phyloP scores from a whole-genome alignment of 23 tunicate genomes.

The Styela clava region DNA sequence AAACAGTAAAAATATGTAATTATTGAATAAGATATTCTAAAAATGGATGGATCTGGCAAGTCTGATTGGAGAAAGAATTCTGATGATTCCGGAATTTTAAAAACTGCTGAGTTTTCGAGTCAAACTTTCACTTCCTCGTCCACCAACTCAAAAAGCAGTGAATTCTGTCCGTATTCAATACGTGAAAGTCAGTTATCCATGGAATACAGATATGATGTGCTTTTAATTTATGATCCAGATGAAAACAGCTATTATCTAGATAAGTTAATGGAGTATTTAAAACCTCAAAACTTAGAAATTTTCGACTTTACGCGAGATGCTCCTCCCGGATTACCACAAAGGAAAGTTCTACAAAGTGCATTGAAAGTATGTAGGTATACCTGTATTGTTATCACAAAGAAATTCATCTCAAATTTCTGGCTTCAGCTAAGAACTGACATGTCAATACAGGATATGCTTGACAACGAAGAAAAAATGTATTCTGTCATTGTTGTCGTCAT shows the following conservation, averaged over 20 bases:
- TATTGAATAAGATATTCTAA: too few species aligned
- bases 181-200: slow-evolving; percentile 15
- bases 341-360: slow-evolving; percentile 32
- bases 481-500: slow-evolving; percentile 65
- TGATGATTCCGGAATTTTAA: not conserved
- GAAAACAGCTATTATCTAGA: slow-evolving; percentile 28
- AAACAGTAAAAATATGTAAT: too few species aligned
- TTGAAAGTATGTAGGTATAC: slow-evolving; percentile 55
- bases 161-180: slow-evolving; percentile 6
- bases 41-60: not conserved
- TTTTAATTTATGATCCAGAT: slow-evolving; percentile 60
- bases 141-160: not conserved
- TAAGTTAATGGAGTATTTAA: slow-evolving; percentile 23
- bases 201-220: slow-evolving; percentile 41
- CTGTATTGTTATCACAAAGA: slow-evolving; percentile 73
- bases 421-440: slow-evolving; percentile 79
- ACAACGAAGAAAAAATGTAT: slow-evolving; percentile 49
- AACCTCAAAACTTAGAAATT: slow-evolving; percentile 40
- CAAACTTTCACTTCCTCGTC: not conserved
- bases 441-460: slow-evolving; percentile 83
- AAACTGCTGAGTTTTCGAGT: not conserved
- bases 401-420: slow-evolving; percentile 67
- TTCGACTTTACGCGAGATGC: slow-evolving; percentile 56
- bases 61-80: not conserved
- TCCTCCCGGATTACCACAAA: slow-evolving; percentile 53